A percentile compares a stretch with the other conserved stretches of the same genome.
Conservation (phyloP, 2,888 invertebrate genomes). For the Acleris sparsana region DNA sequence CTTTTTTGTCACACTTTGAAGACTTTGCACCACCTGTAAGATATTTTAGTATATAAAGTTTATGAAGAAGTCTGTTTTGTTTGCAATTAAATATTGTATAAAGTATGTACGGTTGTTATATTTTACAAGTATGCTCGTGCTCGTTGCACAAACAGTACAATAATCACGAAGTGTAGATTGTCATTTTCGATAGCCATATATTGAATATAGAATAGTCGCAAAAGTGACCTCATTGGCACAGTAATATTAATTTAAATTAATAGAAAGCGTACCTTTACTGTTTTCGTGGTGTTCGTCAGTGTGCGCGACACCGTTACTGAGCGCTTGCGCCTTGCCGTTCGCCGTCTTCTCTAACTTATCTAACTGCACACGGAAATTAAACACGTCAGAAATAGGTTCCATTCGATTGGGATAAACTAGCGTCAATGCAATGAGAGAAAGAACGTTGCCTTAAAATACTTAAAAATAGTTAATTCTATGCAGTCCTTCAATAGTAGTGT, state of each 20-base stretch:
- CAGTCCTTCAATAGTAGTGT: too few species aligned
- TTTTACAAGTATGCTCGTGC: too few species aligned
- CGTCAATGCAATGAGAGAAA: too few species aligned
- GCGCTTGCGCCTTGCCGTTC: conserved; percentile 46
- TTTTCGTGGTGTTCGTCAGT: conserved; percentile 50
- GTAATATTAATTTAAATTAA: neutral
- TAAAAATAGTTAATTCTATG: too few species aligned
- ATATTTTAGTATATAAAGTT: neutral
- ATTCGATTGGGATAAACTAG: too few species aligned
- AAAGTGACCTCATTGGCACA: neutral
- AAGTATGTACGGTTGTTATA: too few species aligned
- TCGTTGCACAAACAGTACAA: too few species aligned
- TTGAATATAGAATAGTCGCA: neutral
- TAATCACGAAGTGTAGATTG: too few species aligned
- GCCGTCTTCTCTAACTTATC: conserved; percentile 67
- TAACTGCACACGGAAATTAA: conserved; percentile 53
- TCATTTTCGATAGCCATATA: too few species aligned
- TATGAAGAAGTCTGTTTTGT: neutral
- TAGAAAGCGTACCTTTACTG: conserved; percentile 48
- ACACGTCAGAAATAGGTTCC: neutral
- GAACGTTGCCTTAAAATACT: too few species aligned
- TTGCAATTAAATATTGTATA: too few species aligned
- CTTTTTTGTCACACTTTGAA: conserved; percentile 77
- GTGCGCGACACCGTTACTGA: conserved; percentile 42
- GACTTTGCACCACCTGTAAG: conserved; percentile 65